Evolutionary conservation across 2,797 vertebrate genomes (phyloP).

Genomic region (Psittacula echo): DNA sequence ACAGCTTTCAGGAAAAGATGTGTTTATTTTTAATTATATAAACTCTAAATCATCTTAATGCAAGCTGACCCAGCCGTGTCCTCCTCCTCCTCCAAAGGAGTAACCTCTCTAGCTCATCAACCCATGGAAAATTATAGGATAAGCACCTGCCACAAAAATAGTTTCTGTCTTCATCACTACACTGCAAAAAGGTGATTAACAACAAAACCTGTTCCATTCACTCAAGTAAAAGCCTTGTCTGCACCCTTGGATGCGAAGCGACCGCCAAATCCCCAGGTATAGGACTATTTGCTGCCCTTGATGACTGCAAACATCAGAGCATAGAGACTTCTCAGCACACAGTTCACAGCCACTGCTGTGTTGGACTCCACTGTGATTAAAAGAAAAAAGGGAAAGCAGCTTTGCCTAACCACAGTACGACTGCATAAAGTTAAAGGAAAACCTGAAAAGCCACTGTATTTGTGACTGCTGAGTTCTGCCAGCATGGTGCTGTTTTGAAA

Average conservation of each 20-base stretch:
- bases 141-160: constrained; percentile 47
- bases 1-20: constrained; percentile 6
- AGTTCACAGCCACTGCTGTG: not conserved
- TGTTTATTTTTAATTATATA: constrained; percentile 45
- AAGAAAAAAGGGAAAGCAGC: not conserved
- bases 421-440: not conserved
- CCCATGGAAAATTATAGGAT: constrained; percentile 52
- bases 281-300: not conserved
- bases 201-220: constrained; percentile 16
- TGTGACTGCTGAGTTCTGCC: not conserved
- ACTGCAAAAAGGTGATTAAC: constrained; percentile 25
- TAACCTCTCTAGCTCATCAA: constrained; percentile 20
- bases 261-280: not conserved
- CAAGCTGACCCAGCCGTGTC: constrained; percentile 1
- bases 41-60: constrained; percentile 39
- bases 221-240: constrained; percentile 14
- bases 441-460: not conserved
- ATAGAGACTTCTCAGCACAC: rapidly evolving
- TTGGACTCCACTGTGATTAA: rapidly evolving
- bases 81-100: constrained; percentile 33
- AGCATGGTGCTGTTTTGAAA: not conserved
- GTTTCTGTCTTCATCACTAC: constrained; percentile 48
- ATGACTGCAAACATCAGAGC: rapidly evolving
- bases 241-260: not conserved
- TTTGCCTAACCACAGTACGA: not conserved